phyloP scores from a whole-genome alignment of 2,888 invertebrate species.

The Galeruca laticollis region DNA sequence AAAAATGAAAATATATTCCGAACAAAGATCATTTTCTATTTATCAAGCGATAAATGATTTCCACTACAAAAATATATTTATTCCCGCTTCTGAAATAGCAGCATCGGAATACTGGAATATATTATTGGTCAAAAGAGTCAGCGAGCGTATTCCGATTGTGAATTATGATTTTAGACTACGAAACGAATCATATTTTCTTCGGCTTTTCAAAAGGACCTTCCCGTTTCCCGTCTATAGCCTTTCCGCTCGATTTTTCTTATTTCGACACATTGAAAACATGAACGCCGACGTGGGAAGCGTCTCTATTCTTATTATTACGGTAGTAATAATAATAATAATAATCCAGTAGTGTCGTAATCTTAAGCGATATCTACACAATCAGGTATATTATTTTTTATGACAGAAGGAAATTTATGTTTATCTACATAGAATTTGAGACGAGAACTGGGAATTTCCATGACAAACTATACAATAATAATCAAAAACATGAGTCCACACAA shows the following conservation, averaged over 20 bases:
- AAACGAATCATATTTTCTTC: conserved; percentile 67
- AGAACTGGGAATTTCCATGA: too few relatives aligned
- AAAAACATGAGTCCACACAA: too few relatives aligned
- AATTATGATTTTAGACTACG: conserved; percentile 63
- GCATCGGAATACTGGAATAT: conserved; percentile 60
- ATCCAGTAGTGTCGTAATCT: too few relatives aligned
- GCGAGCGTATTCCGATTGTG: conserved; percentile 65
- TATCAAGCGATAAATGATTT: background rate
- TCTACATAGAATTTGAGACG: too few relatives aligned
- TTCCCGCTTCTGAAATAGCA: conserved; percentile 15
- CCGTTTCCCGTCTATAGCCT: conserved; percentile 36
- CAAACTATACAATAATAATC: too few relatives aligned
- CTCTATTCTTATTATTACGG: too few relatives aligned
- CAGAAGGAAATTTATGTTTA: too few relatives aligned
- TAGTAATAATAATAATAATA: too few relatives aligned
- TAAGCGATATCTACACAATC: too few relatives aligned
- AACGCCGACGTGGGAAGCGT: background rate
- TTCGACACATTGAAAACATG: conserved; percentile 50
- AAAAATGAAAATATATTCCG: too few relatives aligned
- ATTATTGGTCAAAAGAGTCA: conserved; percentile 67
- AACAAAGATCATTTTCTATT: too few relatives aligned
- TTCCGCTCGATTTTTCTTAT: conserved; percentile 50
- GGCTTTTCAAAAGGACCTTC: conserved; percentile 63
- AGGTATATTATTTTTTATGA: too few relatives aligned
- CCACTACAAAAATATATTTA: background rate